Percentiles rank a stretch among this genome's conserved stretches.
These are phyloP conservation scores for Lasioglossum vierecki DNA, from an alignment of 2,888 invertebrate genomes.

Conservation along the genomic window DNA sequence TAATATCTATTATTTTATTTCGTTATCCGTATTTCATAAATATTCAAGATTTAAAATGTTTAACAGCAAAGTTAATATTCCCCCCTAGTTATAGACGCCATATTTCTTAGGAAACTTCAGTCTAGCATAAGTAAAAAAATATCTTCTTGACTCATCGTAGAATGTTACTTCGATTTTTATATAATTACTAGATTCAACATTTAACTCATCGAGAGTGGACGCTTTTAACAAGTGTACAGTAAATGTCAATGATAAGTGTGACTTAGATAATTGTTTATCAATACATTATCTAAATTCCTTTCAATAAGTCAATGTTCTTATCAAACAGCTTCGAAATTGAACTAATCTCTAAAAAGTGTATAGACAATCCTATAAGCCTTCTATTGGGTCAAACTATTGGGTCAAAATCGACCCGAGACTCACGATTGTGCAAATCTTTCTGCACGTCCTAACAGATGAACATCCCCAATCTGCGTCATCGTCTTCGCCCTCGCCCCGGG, in stretches of 20 bases:
- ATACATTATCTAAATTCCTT: background rate
- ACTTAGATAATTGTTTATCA: too few species aligned
- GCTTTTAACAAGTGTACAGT: too few species aligned
- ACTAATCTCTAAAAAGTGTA: background rate
- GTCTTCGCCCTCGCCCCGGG: background rate
- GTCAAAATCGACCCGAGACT: background rate
- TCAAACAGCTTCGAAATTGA: background rate
- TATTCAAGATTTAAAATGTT: background rate
- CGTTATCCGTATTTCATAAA: background rate
- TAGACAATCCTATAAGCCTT: background rate
- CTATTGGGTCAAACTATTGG: background rate
- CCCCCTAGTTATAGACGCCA: background rate
- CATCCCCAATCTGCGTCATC: background rate
- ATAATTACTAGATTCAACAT: too few species aligned
- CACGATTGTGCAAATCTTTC: background rate
- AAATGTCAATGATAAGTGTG: too few species aligned
- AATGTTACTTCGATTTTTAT: too few species aligned
- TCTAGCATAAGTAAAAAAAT: background rate
- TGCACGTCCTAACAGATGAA: background rate
- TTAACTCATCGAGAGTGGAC: too few species aligned
- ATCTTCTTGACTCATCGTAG: background rate
- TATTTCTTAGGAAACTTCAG: background rate
- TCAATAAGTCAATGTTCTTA: background rate
- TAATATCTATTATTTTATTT: background rate
- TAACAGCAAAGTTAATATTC: background rate